These are phyloP conservation scores for Crax fasciolata DNA, from an alignment of 2,797 vertebrate genomes.

Conservation along the genomic window DNA sequence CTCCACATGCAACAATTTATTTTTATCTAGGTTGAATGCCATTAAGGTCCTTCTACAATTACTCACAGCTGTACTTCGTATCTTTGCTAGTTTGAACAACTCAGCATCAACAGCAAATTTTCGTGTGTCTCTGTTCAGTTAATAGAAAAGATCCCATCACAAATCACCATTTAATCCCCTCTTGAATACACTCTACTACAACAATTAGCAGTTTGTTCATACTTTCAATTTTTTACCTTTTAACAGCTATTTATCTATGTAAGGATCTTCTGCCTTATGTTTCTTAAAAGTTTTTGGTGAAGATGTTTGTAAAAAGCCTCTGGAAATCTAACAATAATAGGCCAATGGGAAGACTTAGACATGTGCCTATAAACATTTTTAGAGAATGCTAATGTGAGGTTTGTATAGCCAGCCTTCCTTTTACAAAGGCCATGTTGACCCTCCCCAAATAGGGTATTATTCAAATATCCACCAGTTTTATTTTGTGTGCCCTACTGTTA, in stretches of 20 bases:
- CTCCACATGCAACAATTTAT: not conserved
- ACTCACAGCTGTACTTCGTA: not conserved
- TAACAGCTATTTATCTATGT: not conserved
- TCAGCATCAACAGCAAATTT: not conserved
- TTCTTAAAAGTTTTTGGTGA: not conserved
- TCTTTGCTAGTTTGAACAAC: not conserved
- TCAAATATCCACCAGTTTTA: not conserved
- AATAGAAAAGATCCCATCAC: not conserved
- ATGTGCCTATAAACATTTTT: not conserved
- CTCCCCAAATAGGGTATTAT: not conserved
- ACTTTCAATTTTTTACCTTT: not conserved
- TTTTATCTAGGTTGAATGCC: not conserved
- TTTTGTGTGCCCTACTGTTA: not conserved
- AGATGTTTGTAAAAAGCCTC: not conserved
- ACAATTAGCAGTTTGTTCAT: not conserved
- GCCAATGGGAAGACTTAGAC: not conserved
- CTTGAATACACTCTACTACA: not conserved
- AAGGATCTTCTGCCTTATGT: not conserved
- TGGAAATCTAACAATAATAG: not conserved
- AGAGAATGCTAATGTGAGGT: not conserved
- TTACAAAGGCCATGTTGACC: not conserved
- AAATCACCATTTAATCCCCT: not conserved
- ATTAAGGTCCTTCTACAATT: not conserved
- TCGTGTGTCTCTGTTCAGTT: not conserved
- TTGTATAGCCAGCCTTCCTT: not conserved